Evolutionary conservation across 53 echinoderm and acorn worm species (phyloP).

Genomic region (Antedon mediterranea): DNA sequence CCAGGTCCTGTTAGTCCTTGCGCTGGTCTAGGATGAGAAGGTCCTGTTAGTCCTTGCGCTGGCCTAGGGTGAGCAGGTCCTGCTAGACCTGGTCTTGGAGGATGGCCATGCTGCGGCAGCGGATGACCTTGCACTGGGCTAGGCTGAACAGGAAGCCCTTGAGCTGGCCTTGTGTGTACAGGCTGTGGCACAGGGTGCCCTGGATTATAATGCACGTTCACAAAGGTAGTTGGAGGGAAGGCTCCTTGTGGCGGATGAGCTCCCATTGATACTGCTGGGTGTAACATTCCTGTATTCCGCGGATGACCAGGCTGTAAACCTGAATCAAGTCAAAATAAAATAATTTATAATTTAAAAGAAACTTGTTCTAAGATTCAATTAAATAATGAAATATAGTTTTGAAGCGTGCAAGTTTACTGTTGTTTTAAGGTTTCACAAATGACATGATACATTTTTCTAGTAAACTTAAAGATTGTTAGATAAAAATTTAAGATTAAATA

Average conservation of each 20-base stretch:
- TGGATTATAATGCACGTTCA: not conserved
- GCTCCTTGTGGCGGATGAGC: not conserved
- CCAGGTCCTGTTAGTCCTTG: not conserved
- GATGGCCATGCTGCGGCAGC: not conserved
- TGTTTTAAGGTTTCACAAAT: no score
- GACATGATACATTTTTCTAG: no score
- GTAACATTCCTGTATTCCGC: not conserved
- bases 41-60: no score
- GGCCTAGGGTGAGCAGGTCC: no score
- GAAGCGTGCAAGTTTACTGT: no score
- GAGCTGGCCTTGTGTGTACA: not conserved
- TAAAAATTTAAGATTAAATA: no score
- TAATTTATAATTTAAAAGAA: no score
- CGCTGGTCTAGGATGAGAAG: not conserved
- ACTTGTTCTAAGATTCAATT: no score
- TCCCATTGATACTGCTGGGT: not conserved
- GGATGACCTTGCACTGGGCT: not conserved
- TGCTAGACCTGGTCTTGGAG: no score
- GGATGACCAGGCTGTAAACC: not conserved
- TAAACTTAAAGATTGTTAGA: no score
- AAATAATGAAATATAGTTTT: no score
- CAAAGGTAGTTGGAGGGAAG: not conserved
- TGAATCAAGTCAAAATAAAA: no score
- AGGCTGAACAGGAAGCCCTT: not conserved
- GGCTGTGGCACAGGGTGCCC: not conserved